These are phyloP conservation scores for Mamestra configurata DNA, from an alignment of 1,140 invertebrate genomes.

Conservation along the genomic window DNA sequence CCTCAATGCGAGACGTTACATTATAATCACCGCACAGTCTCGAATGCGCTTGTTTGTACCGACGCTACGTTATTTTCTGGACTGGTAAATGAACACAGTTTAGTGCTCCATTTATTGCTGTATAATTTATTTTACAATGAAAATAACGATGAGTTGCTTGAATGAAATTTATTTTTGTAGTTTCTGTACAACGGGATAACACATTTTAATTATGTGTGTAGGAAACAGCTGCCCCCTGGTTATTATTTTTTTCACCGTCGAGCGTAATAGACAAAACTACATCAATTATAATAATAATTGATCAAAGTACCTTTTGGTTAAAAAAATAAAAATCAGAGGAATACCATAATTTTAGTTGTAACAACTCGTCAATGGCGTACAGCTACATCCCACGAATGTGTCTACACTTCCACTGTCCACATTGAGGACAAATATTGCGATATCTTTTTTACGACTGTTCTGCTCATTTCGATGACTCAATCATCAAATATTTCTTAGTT, in stretches of 20 bases:
- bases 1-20: constrained; percentile 84
- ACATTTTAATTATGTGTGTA: no score
- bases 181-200: background rate
- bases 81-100: constrained; percentile 47
- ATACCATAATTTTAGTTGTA: no score
- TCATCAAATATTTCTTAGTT: background rate
- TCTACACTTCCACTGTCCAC: background rate
- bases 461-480: background rate
- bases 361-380: background rate
- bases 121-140: background rate
- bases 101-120: background rate
- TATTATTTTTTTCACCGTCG: background rate
- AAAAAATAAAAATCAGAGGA: no score
- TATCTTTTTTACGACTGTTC: background rate
- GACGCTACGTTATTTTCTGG: constrained; percentile 70
- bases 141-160: constrained; percentile 5
- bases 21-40: constrained; percentile 77
- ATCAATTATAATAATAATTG: background rate
- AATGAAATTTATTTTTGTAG: background rate
- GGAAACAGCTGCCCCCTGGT: background rate
- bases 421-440: constrained; percentile 6
- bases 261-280: no score
- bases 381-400: background rate
- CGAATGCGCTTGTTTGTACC: constrained; percentile 68
- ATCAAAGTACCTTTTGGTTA: no score